These are phyloP conservation scores for Platalea minor DNA, from an alignment of 2,797 vertebrate genomes.

Conservation along the genomic window DNA sequence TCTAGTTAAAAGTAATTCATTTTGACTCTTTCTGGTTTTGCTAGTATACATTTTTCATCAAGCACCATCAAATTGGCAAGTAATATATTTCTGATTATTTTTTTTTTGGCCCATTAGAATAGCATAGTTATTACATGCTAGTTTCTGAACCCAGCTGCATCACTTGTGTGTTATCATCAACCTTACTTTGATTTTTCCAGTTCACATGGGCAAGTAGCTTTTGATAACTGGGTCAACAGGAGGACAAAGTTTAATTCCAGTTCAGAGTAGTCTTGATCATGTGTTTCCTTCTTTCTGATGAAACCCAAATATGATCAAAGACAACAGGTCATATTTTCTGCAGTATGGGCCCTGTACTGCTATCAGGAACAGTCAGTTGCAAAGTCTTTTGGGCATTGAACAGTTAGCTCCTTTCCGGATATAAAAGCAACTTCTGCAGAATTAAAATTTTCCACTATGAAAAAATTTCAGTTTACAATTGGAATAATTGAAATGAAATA, in stretches of 20 bases:
- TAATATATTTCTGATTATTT: not conserved
- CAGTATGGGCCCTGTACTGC: not conserved
- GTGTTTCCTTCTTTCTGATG: not conserved
- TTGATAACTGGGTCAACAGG: not conserved
- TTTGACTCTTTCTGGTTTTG: not conserved
- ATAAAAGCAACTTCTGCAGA: not conserved
- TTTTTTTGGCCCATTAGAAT: not conserved
- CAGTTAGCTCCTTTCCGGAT: not conserved
- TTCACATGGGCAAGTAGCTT: not conserved
- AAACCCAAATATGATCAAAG: not conserved
- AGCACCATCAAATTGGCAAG: not conserved
- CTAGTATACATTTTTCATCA: not conserved
- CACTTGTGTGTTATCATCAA: not conserved
- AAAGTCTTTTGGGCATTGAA: not conserved
- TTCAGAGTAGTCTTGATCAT: not conserved
- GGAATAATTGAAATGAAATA: not conserved
- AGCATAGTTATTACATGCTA: not conserved
- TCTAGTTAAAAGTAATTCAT: not conserved
- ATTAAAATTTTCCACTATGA: not conserved
- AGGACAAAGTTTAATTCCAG: not conserved
- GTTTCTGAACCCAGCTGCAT: not conserved
- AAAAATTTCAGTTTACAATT: not conserved
- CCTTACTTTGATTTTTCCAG: not conserved
- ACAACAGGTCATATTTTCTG: not conserved
- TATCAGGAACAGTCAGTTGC: not conserved